phyloP scores from a whole-genome alignment of 2,888 invertebrate species.

The Hecatera dysodea region DNA sequence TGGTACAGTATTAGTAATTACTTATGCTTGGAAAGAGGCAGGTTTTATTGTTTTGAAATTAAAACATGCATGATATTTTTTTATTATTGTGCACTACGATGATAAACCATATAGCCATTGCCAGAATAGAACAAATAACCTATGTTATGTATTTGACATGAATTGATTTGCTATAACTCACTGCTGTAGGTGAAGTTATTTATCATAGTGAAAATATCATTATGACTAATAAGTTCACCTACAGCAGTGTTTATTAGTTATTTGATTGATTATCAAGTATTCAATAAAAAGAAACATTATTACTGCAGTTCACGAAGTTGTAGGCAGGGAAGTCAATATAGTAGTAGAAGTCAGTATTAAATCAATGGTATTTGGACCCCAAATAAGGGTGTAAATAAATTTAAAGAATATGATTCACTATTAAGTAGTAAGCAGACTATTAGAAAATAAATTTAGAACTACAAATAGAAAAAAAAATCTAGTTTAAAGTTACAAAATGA shows the following conservation, averaged over 20 bases:
- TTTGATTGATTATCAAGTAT: slow-evolving; percentile 21
- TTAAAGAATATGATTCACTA: neutral
- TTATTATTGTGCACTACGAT: slow-evolving; percentile 11
- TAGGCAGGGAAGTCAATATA: neutral
- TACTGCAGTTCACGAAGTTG: neutral
- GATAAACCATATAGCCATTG: neutral
- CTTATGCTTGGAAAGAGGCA: neutral
- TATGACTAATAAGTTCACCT: too few relatives aligned
- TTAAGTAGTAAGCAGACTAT: neutral
- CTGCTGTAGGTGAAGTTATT: slow-evolving; percentile 20
- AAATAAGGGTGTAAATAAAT: neutral
- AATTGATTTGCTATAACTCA: slow-evolving; percentile 22
- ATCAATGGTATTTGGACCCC: neutral
- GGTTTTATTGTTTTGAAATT: slow-evolving; percentile 13
- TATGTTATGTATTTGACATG: slow-evolving; percentile 8
- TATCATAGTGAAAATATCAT: slow-evolving; percentile 12
- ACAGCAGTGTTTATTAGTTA: too few relatives aligned
- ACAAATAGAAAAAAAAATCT: too few relatives aligned
- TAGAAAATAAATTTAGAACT: neutral
- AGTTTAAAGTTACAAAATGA: too few relatives aligned
- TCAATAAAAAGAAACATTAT: slow-evolving; percentile 9
- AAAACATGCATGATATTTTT: neutral
- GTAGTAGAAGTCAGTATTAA: too few relatives aligned
- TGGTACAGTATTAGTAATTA: slow-evolving; percentile 2
- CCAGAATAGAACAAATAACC: slow-evolving; percentile 2